These are phyloP conservation scores for Cryptomyrus ogoouensis DNA, from an alignment of 2,113 vertebrate species.

Conservation along the genomic window DNA sequence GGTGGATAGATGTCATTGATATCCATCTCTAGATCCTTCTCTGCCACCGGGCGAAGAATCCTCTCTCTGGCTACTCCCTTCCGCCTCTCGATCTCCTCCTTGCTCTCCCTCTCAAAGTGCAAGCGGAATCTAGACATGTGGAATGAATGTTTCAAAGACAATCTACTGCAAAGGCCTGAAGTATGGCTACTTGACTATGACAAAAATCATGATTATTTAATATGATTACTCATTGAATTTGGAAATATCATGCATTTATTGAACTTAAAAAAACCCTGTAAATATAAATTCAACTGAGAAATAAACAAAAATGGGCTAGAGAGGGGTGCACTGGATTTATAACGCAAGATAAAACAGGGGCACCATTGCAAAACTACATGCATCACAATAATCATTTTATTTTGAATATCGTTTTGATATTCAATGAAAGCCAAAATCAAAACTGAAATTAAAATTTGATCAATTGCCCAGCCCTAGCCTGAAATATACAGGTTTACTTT, in stretches of 20 bases:
- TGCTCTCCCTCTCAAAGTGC: constrained; percentile 78
- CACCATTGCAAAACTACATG: not conserved
- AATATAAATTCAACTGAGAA: not conserved
- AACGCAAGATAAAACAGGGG: not conserved
- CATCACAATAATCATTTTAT: not conserved
- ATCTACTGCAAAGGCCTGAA: not conserved
- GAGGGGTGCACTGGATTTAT: not conserved
- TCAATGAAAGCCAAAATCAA: not conserved
- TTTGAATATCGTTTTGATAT: not conserved
- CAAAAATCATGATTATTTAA: not conserved
- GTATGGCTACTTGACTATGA: not conserved
- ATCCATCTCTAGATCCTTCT: constrained; percentile 67
- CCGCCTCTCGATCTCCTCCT: constrained; percentile 77
- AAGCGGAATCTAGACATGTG: constrained; percentile 65
- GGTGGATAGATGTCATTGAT: constrained; percentile 71
- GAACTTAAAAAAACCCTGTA: not conserved
- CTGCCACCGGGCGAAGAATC: constrained; percentile 57
- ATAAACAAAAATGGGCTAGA: not conserved
- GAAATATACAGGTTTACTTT: not conserved
- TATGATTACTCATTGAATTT: not conserved
- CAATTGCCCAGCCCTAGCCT: not conserved
- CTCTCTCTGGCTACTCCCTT: constrained; percentile 74
- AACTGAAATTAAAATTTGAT: not conserved
- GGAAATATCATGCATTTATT: not conserved
- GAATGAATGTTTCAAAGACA: not conserved